A percentile compares a stretch with the other conserved stretches of the same genome.
Conservation (phyloP, 2,888 invertebrate species). For the Pseudeuparius sepicola region DNA sequence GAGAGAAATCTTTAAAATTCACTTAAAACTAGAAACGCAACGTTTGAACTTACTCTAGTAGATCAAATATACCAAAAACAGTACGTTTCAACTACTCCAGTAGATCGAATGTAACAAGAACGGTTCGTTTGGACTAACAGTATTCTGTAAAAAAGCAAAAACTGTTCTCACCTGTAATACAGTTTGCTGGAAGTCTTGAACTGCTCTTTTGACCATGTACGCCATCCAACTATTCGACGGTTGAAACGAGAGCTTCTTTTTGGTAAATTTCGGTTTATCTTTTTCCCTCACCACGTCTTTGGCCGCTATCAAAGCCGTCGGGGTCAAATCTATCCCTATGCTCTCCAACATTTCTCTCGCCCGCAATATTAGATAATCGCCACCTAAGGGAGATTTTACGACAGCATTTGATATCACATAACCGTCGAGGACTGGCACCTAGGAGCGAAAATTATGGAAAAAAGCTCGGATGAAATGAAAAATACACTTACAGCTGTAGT, state of each 20-base stretch:
- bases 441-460: too few relatives aligned
- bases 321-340: slow-evolving; percentile 48
- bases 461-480: too few relatives aligned
- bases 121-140: too few relatives aligned
- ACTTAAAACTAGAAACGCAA: too few relatives aligned
- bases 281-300: slow-evolving; percentile 89
- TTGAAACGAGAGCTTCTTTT: slow-evolving; percentile 68
- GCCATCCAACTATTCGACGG: slow-evolving; percentile 87
- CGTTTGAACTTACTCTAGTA: too few relatives aligned
- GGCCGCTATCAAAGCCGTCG: slow-evolving; percentile 52
- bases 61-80: too few relatives aligned
- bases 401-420: slow-evolving; percentile 93
- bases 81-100: too few relatives aligned
- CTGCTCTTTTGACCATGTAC: slow-evolving; percentile 83
- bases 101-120: too few relatives aligned
- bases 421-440: slow-evolving; percentile 88
- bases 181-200: slow-evolving; percentile 62
- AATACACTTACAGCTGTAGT: slow-evolving; percentile 96
- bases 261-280: slow-evolving; percentile 75
- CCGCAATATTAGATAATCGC: slow-evolving; percentile 79
- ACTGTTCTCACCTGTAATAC: slow-evolving; percentile 52
- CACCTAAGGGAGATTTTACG: slow-evolving; percentile 91
- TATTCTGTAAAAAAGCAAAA: too few relatives aligned
- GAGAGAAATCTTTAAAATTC: too few relatives aligned
- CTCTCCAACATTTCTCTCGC: slow-evolving; percentile 45